These are phyloP conservation scores for Syritta pipiens DNA, from an alignment of 2,888 invertebrate species.

Conservation along the genomic window DNA sequence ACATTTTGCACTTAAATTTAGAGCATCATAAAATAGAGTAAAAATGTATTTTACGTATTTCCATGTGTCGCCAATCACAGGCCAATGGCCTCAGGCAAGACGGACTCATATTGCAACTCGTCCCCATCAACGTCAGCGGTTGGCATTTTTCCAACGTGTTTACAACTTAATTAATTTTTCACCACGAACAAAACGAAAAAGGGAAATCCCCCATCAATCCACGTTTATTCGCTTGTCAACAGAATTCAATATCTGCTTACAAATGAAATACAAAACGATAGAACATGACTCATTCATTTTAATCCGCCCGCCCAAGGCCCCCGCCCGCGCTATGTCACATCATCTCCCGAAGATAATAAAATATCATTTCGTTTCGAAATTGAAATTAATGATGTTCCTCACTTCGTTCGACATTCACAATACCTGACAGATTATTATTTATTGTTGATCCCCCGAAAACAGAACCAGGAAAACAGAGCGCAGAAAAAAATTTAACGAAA, in stretches of 20 bases:
- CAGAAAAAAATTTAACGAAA: slow-evolving; percentile 5
- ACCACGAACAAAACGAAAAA: neutral
- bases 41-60: no score
- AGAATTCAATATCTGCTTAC: neutral
- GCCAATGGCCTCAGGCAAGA: no score
- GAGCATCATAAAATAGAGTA: no score
- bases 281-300: slow-evolving; percentile 8
- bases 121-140: no score
- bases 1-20: no score
- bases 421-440: slow-evolving; percentile 49
- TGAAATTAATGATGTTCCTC: slow-evolving; percentile 45
- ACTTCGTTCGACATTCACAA: slow-evolving; percentile 15
- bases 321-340: neutral
- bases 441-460: neutral
- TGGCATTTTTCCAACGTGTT: no score
- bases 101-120: no score
- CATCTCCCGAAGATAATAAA: slow-evolving; percentile 2
- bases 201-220: neutral
- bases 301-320: neutral
- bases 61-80: no score
- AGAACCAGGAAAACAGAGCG: neutral
- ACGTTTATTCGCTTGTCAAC: neutral
- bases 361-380: slow-evolving; percentile 34
- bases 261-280: neutral
- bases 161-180: no score